phyloP scores from a whole-genome alignment of 1,140 invertebrate species.

The Tetramorium parvispinum region DNA sequence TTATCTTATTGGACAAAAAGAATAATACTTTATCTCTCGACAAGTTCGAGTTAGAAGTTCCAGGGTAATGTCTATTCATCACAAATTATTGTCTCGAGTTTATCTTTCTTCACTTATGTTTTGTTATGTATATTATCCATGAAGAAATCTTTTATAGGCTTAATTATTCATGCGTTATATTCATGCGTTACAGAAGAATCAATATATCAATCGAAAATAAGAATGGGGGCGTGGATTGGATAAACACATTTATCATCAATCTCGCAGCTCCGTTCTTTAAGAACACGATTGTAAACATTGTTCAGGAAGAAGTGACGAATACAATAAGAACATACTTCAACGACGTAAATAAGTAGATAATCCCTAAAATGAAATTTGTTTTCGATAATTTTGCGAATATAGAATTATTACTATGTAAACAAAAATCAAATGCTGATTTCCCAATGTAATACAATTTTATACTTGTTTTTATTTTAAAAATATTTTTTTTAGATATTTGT shows the following conservation, averaged over 20 bases:
- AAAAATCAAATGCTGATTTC: neutral
- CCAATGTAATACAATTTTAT: constrained; percentile 10
- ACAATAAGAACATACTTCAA: neutral
- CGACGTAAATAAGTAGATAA: neutral
- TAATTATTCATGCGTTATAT: neutral
- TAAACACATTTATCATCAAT: neutral
- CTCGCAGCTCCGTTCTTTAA: neutral
- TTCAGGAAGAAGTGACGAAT: neutral
- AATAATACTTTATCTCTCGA: neutral
- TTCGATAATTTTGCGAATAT: neutral
- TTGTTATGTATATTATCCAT: neutral
- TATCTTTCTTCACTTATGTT: neutral
- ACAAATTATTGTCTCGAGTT: neutral
- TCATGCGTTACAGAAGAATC: neutral
- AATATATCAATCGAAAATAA: constrained; percentile 1
- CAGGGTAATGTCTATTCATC: constrained; percentile 27
- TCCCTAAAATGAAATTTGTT: neutral
- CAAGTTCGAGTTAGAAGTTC: neutral
- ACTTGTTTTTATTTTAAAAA: neutral
- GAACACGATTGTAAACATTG: neutral
- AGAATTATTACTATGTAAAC: neutral
- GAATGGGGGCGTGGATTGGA: neutral
- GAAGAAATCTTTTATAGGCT: neutral
- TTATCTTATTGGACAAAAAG: neutral
- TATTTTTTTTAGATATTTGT: neutral